Evolutionary conservation across 2,888 invertebrate genomes (phyloP), one percentile per base, ranked within the genome.

Genomic region (Drosophila cognata): DNA sequence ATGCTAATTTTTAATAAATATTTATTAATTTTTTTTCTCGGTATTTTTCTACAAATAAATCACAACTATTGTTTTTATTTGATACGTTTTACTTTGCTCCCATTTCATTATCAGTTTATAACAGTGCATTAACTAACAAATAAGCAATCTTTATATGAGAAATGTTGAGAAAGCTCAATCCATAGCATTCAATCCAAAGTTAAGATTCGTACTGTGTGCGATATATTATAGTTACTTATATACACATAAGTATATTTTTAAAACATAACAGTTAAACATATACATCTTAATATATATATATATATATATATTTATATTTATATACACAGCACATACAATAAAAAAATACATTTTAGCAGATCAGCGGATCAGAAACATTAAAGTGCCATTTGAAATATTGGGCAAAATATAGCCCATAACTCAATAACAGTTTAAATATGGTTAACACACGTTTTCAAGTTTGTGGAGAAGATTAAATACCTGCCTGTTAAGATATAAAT

Each of bases 181-280:
- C n/a, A 41, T 68, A 62, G 62, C 50, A 79, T 66, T 28, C 51
- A 65, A 75, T 63, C 69, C 73, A 80, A 79, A 77, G 77, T 65
- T 65, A 57, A 56, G 64, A 76, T 51, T 68, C 76, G 76, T 76
- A 67, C 60, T 41, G 35, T 63, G 79, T 83, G 62, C 70, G 71
- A 74, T 71, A 71, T 77, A 84, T 80, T 80, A 77, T 71, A 86
- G 77, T 79, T 84, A 79, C 62, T 83, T 41, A 69, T 48, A 79
- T 38, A 48, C 60, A 64, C 46, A 63, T 62, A 77, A 68, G 57
- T 62, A 65, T 73, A 69, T 52, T 36, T 61, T 64, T 52, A 38
- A 57, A 62, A 46, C 48, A 60, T 50, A 58, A 64, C 52, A 61
- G 76, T 77, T 77, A 74, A 63, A 48, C 56, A 57, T 61, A 64